Base-by-base conservation (phyloP, 2,888 invertebrate genomes). In the Tetramorium bicarinatum region DNA sequence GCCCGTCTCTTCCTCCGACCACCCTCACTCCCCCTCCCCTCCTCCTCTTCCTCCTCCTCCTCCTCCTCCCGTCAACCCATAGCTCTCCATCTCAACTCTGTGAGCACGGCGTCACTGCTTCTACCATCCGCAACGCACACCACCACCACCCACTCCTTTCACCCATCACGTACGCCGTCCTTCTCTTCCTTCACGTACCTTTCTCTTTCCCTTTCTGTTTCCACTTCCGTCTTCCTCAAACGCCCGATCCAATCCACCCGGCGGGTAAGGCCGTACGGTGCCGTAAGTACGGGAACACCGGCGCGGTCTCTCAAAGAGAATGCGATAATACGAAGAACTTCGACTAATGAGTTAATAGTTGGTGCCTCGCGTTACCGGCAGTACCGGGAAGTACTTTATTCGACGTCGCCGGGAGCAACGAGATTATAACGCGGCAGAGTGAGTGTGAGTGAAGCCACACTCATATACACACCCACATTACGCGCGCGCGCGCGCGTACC, bases 291-390 rank as follows among this genome's bases (percentile, higher is more conserved):
- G 91, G 81, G 85, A 89, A 91, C 87, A 89, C 86, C 90, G 89
- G 75, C 90, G 87, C 90, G 88, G 89, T 90, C 92, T 80, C 79
- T 94, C 94, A 94, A 94, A 94, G 94, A 93, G 94, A 94, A 93
- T 93, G 92, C 91, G 92, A 93, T 94, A 93, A 92, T 93, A 92
- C 91, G 92, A 92, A 92, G 90, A 93, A 93, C 91, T 93, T 93
- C 87, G 90, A 86, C 91, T 93, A 94, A 94, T 94, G 94, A 94
- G 94, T 94, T 94, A 94, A 94, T 93, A 93, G 93, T 92, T 92
- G 92, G 89, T 91, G 87, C 90, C 89, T 90, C 89, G 86, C 88
- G 88, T 88, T 90, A 88, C 89, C 89, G 87, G 83, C 86, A 88
- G 72, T 86, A 86, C 89, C 85, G 79, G 84, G 84, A 72, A 79